Percentiles rank a stretch among this genome's conserved stretches.
Evolutionary conservation across 2,888 invertebrate genomes (phyloP).

Genomic region (Electrophaes corylata): DNA sequence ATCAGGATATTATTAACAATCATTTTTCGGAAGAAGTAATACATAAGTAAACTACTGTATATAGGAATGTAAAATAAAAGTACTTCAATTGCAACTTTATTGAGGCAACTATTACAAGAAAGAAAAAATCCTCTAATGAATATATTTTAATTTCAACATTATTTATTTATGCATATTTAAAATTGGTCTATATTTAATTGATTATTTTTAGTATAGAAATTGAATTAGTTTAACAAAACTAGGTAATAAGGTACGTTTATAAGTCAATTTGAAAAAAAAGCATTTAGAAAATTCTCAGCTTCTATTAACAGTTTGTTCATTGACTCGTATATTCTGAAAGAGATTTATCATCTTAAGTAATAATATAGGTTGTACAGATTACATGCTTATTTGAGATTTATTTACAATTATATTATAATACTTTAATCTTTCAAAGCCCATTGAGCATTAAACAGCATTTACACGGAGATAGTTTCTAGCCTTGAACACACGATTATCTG

Average conservation of each 20-base stretch:
- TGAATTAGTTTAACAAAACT: background rate
- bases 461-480: background rate
- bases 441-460: conserved; percentile 17
- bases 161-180: background rate
- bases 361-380: conserved; percentile 48
- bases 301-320: conserved; percentile 48
- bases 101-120: background rate
- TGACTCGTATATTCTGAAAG: conserved; percentile 44
- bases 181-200: background rate
- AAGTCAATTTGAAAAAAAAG: conserved; percentile 57
- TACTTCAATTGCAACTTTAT: conserved; percentile 50
- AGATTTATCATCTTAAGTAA: conserved; percentile 45
- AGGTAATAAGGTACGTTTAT: background rate
- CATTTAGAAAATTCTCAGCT: conserved; percentile 52
- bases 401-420: conserved; percentile 49
- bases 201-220: background rate
- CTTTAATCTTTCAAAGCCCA: conserved; percentile 12
- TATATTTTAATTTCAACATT: background rate
- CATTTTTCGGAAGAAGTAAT: conserved; percentile 66
- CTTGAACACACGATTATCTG: background rate
- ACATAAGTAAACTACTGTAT: conserved; percentile 48
- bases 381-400: conserved; percentile 36
- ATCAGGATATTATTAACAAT: conserved; percentile 69
- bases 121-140: background rate
- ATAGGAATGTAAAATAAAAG: background rate